Percentiles rank a stretch among this genome's conserved stretches.
phyloP scores from a whole-genome alignment of 2,888 invertebrate genomes.

The Augochlorella aurata region DNA sequence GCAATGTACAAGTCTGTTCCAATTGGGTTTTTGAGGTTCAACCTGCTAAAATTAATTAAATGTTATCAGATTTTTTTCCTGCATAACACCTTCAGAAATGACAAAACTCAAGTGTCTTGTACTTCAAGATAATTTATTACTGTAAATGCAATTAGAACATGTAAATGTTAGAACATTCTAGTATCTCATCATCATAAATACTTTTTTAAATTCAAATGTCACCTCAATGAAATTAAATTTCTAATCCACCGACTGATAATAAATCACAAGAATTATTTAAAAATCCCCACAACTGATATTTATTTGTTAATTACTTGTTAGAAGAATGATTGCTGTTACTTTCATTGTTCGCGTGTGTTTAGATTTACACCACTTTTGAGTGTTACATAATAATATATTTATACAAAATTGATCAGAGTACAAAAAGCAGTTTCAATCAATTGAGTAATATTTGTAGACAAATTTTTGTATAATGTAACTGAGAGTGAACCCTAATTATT shows the following conservation, averaged over 20 bases:
- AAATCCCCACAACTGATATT: background rate
- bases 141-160: constrained; percentile 11
- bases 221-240: background rate
- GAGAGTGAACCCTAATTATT: background rate
- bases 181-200: background rate
- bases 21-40: too few species aligned
- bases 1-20: too few species aligned
- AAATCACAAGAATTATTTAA: background rate
- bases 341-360: background rate
- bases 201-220: background rate
- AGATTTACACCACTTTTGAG: background rate
- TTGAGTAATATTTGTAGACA: background rate
- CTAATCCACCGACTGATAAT: background rate
- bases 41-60: background rate
- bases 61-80: background rate
- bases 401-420: constrained; percentile 3
- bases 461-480: background rate
- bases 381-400: constrained; percentile 4
- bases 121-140: constrained; percentile 12
- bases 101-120: background rate
- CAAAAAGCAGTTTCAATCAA: background rate
- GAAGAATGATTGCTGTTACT: background rate
- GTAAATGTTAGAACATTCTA: constrained; percentile 8
- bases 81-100: background rate
- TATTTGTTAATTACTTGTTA: background rate